phyloP scores from a whole-genome alignment of 2,888 invertebrate species.

The Philereme transversata region DNA sequence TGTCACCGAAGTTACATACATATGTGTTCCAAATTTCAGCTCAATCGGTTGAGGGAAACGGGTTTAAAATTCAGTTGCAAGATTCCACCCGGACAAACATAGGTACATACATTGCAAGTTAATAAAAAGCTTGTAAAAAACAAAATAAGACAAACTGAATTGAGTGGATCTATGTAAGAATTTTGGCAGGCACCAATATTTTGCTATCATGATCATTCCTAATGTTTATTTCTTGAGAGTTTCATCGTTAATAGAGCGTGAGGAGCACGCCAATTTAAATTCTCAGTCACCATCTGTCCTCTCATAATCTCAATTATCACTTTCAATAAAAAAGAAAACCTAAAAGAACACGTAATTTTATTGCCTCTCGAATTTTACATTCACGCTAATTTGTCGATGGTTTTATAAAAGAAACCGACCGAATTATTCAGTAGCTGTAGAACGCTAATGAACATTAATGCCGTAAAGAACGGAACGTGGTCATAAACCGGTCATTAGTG shows the following conservation, averaged over 20 bases:
- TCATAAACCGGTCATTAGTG: slow-evolving; percentile 68
- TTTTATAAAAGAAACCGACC: slow-evolving; percentile 76
- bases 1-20: too few relatives aligned
- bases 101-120: too few relatives aligned
- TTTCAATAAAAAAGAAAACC: slow-evolving; percentile 72
- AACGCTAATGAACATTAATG: slow-evolving; percentile 79
- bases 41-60: too few relatives aligned
- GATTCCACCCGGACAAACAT: too few relatives aligned
- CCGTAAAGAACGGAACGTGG: slow-evolving; percentile 64
- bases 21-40: too few relatives aligned
- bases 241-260: slow-evolving; percentile 39
- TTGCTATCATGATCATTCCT: slow-evolving; percentile 12
- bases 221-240: slow-evolving; percentile 10
- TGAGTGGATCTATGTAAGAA: background rate
- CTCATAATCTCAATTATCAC: slow-evolving; percentile 83
- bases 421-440: slow-evolving; percentile 81
- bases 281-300: slow-evolving; percentile 59
- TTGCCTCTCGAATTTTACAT: slow-evolving; percentile 78
- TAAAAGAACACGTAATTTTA: slow-evolving; percentile 75
- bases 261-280: slow-evolving; percentile 65
- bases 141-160: background rate
- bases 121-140: too few relatives aligned
- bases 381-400: slow-evolving; percentile 81
- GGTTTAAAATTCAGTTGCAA: too few relatives aligned
- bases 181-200: slow-evolving; percentile 5